Evolutionary conservation across 2,888 invertebrate genomes (phyloP), one percentile per base, ranked within the genome.

Genomic region (Latrodectus hesperus): DNA sequence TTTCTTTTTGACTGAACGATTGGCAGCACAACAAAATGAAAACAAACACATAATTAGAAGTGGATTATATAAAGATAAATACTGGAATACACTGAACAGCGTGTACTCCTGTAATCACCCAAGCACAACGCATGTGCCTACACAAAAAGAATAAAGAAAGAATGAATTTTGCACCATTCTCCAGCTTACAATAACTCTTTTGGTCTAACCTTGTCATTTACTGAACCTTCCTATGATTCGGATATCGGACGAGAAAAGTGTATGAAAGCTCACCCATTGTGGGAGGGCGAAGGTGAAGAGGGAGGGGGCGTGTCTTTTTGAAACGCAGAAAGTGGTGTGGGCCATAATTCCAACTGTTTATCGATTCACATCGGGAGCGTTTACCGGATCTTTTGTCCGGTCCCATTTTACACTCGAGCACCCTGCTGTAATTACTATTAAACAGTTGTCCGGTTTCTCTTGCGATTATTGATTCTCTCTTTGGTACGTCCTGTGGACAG

Each of bases 381-480:
- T 78, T 52, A 60, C 51, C 76, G 53, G 53, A 53, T 70, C 86
- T 81, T 77, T 87, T 87, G 86, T 87, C 73, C 51, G 86, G 22
- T 17, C 16, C 38, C 76, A 67, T 72, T 81, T 76, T 72, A 60
- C 76, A 81, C 67, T 72, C 76, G 22, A 53, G 38, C 38, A 53
- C 53, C 53, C 71, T 49, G 38, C 81, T 71, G 81, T 87, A 87
- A 87, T 87, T 87, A 87, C 81, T 55, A 76, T 77, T 87, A 81
- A 87, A 87, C 86, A 82, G 76, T 87, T 87, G 86, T 87, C 81
- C 86, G 71, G 71, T 87, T 87, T 87, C 81, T 72, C 77, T 81
- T 22, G 77, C 60, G 75, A 77, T 77, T 87, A 87, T 87, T 76
- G 86, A 87, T 87, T 87, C 60, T 60, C 60, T n/a, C 60, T 60